Evolutionary conservation across 2,888 invertebrate genomes (phyloP).

Genomic region (Agrotis segetum): DNA sequence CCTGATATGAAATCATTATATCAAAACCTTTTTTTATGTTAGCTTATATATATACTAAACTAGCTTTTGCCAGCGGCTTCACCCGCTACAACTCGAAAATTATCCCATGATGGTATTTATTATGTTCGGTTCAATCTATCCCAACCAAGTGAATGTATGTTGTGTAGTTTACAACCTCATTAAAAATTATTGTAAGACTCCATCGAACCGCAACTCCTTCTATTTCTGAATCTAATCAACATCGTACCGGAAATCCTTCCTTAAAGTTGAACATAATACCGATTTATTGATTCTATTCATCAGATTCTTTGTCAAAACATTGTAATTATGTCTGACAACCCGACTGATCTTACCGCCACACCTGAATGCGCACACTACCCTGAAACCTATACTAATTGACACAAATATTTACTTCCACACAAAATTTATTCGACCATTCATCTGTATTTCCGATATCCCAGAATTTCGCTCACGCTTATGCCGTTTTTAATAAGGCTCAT

Average conservation of each 20-base stretch:
- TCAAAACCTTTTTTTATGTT: too few species aligned
- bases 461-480: conserved; percentile 10
- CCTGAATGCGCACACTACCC: conserved; percentile 16
- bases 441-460: conserved; percentile 48
- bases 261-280: conserved; percentile 12
- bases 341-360: conserved; percentile 44
- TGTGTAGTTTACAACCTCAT: neutral
- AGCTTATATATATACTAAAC: too few species aligned
- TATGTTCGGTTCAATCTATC: too few species aligned
- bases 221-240: conserved; percentile 31
- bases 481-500: conserved; percentile 18
- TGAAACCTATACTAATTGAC: conserved; percentile 65
- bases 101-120: too few species aligned
- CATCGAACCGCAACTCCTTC: conserved; percentile 11
- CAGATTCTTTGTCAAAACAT: conserved; percentile 48
- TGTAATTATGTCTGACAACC: conserved; percentile 30
- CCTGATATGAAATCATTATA: too few species aligned
- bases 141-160: neutral
- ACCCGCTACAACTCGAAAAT: too few species aligned
- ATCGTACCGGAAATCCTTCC: conserved; percentile 52
- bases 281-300: conserved; percentile 7
- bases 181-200: neutral
- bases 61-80: too few species aligned
- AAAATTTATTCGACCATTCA: conserved; percentile 59
- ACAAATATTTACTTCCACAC: conserved; percentile 73